phyloP scores from a whole-genome alignment of 2,113 vertebrate genomes.

The Jacana jacana region DNA sequence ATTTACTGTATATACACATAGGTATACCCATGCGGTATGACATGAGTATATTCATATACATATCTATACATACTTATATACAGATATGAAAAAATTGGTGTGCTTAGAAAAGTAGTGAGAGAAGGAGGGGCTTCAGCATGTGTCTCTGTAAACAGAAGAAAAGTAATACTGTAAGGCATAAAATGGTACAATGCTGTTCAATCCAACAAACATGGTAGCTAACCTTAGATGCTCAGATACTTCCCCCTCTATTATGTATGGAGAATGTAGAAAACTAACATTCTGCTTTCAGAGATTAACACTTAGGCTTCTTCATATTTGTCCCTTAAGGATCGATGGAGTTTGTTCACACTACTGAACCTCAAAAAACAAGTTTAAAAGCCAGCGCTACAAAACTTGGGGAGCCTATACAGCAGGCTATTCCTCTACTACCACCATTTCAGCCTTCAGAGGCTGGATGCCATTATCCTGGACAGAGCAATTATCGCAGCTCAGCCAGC shows the following conservation, averaged over 20 bases:
- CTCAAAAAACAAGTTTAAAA: not conserved
- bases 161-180: not conserved
- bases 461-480: slow-evolving; percentile 17
- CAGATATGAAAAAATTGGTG: not conserved
- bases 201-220: not conserved
- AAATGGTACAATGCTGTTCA: not conserved
- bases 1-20: too few relatives aligned
- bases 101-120: not conserved
- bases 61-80: too few relatives aligned
- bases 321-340: not conserved
- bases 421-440: slow-evolving; percentile 84
- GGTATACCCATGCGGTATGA: not conserved
- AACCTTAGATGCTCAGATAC: not conserved
- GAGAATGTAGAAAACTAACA: not conserved
- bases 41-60: not conserved
- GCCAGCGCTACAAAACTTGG: slow-evolving; percentile 64
- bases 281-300: not conserved
- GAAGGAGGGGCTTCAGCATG: not conserved
- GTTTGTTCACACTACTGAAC: not conserved
- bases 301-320: not conserved
- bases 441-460: slow-evolving; percentile 72
- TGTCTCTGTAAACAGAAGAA: not conserved
- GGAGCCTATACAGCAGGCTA: slow-evolving; percentile 76
- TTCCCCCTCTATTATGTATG: not conserved
- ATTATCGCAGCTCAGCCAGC: not conserved